Percentiles rank a stretch among this genome's conserved stretches.
Conservation (phyloP, 2,113 vertebrate species). For the Nerophis lumbriciformis region DNA sequence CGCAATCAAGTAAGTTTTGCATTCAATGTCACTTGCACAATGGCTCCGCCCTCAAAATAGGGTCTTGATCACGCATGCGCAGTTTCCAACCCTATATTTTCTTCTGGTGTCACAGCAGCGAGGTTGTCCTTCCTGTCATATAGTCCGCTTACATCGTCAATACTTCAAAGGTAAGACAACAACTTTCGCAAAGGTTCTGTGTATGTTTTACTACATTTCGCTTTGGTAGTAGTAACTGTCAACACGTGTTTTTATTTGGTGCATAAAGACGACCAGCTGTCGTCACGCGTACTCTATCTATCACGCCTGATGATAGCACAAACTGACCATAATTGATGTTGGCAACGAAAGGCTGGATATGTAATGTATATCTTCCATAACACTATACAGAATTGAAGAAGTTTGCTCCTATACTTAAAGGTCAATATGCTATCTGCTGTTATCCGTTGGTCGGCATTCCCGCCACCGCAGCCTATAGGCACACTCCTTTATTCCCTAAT, state of each 20-base stretch:
- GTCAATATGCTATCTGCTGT: background rate
- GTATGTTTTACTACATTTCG: background rate
- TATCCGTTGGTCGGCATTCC: background rate
- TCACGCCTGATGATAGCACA: conserved; percentile 8
- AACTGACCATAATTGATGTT: too few relatives aligned
- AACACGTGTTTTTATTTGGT: background rate
- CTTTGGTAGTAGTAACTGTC: background rate
- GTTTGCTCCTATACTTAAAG: background rate
- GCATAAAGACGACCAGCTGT: conserved; percentile 6
- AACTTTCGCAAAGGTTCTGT: background rate
- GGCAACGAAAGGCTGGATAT: too few relatives aligned
- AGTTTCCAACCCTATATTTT: conserved; percentile 25
- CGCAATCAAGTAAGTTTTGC: background rate
- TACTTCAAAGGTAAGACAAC: conserved; percentile 49
- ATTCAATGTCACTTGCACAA: conserved; percentile 40
- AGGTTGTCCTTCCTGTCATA: conserved; percentile 7
- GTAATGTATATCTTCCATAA: background rate
- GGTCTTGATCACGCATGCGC: conserved; percentile 54
- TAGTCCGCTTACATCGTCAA: conserved; percentile 24
- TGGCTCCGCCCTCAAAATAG: conserved; percentile 41
- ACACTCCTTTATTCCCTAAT: background rate
- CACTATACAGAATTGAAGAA: too few relatives aligned
- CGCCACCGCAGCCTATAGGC: conserved; percentile 9
- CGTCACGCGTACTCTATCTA: conserved; percentile 3
- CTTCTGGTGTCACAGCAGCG: conserved; percentile 60